A percentile compares a stretch with the other conserved stretches of the same genome.
Evolutionary conservation across 2,888 invertebrate species (phyloP).

Genomic region (Athalia rosae): DNA sequence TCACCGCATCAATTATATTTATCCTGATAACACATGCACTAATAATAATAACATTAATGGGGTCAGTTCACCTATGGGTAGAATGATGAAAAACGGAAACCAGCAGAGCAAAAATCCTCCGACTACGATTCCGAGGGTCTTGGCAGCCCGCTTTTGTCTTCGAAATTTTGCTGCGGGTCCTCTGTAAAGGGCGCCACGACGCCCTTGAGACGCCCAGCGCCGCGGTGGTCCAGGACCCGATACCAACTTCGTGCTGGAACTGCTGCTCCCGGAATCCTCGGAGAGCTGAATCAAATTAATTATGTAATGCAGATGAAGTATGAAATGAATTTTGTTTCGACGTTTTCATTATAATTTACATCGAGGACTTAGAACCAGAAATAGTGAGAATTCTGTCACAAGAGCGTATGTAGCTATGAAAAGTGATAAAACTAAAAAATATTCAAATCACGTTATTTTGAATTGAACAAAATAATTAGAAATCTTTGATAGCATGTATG

Average conservation of each 20-base stretch:
- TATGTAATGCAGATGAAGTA: background rate
- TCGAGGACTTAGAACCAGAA: too few species aligned
- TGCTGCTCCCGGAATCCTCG: slow-evolving; percentile 55
- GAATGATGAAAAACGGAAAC: slow-evolving; percentile 82
- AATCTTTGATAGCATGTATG: too few species aligned
- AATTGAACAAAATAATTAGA: too few species aligned
- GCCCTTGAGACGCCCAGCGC: slow-evolving; percentile 47
- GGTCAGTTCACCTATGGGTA: slow-evolving; percentile 77
- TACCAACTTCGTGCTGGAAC: slow-evolving; percentile 49
- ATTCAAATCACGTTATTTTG: too few species aligned
- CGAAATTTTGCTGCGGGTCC: slow-evolving; percentile 75
- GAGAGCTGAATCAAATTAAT: slow-evolving; percentile 22
- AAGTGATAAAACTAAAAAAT: too few species aligned
- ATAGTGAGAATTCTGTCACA: too few species aligned
- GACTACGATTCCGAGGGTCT: slow-evolving; percentile 81
- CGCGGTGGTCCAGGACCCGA: slow-evolving; percentile 53
- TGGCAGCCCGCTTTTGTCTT: slow-evolving; percentile 80
- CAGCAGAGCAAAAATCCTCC: slow-evolving; percentile 81
- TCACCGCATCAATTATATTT: too few species aligned
- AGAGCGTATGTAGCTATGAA: too few species aligned
- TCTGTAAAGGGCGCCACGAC: slow-evolving; percentile 41
- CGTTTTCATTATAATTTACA: too few species aligned
- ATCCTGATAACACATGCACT: too few species aligned
- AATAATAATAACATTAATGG: background rate
- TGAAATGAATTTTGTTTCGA: too few species aligned